Evolutionary conservation across 2,888 invertebrate species (phyloP), one percentile per base, ranked within the genome.

Genomic region (Iselma pallidipennis): DNA sequence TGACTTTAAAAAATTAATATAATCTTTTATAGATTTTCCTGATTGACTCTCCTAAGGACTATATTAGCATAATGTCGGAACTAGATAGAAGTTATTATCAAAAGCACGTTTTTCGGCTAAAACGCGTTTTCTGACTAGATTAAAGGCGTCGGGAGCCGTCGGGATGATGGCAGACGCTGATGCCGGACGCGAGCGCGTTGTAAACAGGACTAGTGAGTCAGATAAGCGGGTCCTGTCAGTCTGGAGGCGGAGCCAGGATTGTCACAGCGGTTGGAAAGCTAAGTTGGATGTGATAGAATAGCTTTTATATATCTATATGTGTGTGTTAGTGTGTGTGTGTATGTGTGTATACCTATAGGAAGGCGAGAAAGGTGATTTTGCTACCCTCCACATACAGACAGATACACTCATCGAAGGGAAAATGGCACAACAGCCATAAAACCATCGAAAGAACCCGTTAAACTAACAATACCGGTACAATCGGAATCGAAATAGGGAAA

Each of bases 261-360:
- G 81, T 80, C 80, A 80, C 80, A 79, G 80, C 78, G 80, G 81
- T 81, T 81, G 76, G 74, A 74, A 79, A 78, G 77, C 76, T 78
- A 80, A 80, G 76, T 77, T 77, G 76, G 76, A 76, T 76, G 76
- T 75, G 73, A 76, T 75, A 75, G 69, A 72, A 66, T 70, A 57
- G 63, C 68, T 65, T 66, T 59, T 62, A 57, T 57, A 0, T 37
- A 16, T 16, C 16, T 37, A 7, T 37, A 16, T 19, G 16, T 19
- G 1, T 7, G 14, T 37, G 1, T 6, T 2, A 5, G 10, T 37
- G n/a, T 16, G 37, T 37, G 37, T 16, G 9, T 37, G 37, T 37
- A 7, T 37, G 37, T 33, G 4, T n/a, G 51, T 57, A 61, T 73
- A 72, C 72, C 72, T 74, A 71, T 72, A 72, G 75, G 75, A 75